phyloP scores from a whole-genome alignment of 2,113 vertebrate genomes.

The Marmota monax region DNA sequence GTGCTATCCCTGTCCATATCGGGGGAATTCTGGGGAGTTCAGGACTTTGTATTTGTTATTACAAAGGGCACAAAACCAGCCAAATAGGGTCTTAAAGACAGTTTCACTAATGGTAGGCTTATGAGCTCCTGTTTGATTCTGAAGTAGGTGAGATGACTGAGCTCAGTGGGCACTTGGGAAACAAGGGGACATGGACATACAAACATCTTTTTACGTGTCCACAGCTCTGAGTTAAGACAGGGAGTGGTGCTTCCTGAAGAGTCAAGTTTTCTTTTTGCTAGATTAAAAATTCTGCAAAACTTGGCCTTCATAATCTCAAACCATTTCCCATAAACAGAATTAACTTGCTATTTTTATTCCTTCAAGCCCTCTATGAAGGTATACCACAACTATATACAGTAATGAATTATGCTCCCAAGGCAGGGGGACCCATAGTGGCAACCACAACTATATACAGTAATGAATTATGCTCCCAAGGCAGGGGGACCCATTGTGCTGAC shows the following conservation, averaged over 20 bases:
- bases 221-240: background rate
- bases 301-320: background rate
- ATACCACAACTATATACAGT: background rate
- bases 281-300: background rate
- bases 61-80: background rate
- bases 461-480: background rate
- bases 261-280: background rate
- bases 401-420: background rate
- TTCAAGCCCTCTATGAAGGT: background rate
- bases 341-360: background rate
- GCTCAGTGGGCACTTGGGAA: background rate
- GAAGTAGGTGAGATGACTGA: background rate
- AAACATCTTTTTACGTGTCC: background rate
- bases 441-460: background rate
- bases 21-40: background rate
- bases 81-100: background rate
- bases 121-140: background rate
- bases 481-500: too few species aligned
- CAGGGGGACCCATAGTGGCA: too few species aligned
- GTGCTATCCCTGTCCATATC: background rate
- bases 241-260: background rate
- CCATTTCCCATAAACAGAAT: background rate
- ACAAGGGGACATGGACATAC: background rate
- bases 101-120: background rate
- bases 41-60: background rate